Evolutionary conservation across 2,888 invertebrate genomes (phyloP), one percentile per base, ranked within the genome.

Genomic region (Drosophila atripex): DNA sequence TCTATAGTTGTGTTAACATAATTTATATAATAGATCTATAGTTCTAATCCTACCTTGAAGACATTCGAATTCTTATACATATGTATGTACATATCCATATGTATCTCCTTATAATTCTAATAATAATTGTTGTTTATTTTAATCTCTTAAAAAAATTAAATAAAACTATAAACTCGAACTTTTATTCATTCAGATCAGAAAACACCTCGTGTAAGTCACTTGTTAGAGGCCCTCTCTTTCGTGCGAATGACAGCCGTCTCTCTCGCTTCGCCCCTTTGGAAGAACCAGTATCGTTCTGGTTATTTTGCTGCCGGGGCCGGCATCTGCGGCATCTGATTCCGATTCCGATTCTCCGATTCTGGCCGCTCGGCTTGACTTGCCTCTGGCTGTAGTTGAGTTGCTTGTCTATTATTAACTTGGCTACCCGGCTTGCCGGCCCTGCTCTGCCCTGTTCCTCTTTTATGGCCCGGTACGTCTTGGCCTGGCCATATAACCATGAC

Each of bases 371-470:
- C 51, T 25, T 52, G 54, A 38, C 39, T n/a, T n/a, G n/a, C n/a
- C 25, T 25, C 30, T 18, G 18, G 18, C 18, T 18, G 1, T 18
- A 41, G 51, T 32, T 57, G 55, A 49, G 45, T 59, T 43, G 45
- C 41, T 60, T 68, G 80, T 66, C 86, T 80, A 80, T 86, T 84
- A 87, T 86, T 84, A 86, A 86, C 84, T 83, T 85, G 88, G 86
- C 39, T 39, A 16, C 16, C 39, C 16, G 68, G 45, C 53, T 32
- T 46, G 38, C 38, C 54, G 53, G 57, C 47, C 61, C 55, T 52
- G 51, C 30, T n/a, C 32, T 12, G 46, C 32, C 47, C 21, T 61
- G 64, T 68, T 69, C 55, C 71, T 73, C 71, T 63, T 83, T 71
- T 90, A 80, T 78, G 66, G 69, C 68, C 72, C 64, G 89, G 89